Evolutionary conservation across 2,113 vertebrate genomes (phyloP).

Genomic region (Electrona antarctica): DNA sequence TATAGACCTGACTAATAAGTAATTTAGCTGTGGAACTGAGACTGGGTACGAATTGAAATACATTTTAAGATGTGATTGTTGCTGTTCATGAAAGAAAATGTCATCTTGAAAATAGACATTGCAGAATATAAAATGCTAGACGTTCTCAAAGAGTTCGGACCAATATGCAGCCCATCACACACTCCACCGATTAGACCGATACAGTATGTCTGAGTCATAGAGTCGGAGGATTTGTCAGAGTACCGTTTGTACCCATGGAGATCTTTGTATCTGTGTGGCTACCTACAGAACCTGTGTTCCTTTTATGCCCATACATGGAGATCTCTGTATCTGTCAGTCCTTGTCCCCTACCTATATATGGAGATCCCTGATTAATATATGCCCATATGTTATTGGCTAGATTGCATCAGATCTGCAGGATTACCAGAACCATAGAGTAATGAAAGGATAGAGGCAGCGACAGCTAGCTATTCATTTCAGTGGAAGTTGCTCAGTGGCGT

Average conservation of each 20-base stretch:
- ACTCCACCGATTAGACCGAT: conserved; percentile 12
- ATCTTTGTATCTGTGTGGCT: neutral
- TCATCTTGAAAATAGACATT: conserved; percentile 1
- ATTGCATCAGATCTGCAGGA: too few relatives aligned
- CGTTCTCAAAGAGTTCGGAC: too few relatives aligned
- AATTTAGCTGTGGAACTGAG: conserved; percentile 18
- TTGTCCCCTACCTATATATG: too few relatives aligned
- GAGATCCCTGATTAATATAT: too few relatives aligned
- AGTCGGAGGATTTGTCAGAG: neutral
- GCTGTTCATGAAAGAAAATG: neutral
- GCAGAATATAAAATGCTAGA: neutral
- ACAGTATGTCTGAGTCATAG: conserved; percentile 12
- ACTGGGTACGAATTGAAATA: neutral
- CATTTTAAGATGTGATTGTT: neutral
- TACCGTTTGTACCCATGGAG: too few relatives aligned
- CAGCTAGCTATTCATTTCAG: too few relatives aligned
- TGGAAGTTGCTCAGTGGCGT: too few relatives aligned
- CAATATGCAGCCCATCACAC: too few relatives aligned
- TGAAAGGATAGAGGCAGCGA: too few relatives aligned
- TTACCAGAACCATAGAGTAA: too few relatives aligned
- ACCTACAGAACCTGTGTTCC: neutral
- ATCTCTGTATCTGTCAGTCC: conserved; percentile 3
- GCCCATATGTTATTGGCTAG: too few relatives aligned
- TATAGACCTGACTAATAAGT: conserved; percentile 5
- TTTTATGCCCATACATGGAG: neutral